phyloP scores from a whole-genome alignment of 2,888 invertebrate genomes.

The Pomacea canaliculata region DNA sequence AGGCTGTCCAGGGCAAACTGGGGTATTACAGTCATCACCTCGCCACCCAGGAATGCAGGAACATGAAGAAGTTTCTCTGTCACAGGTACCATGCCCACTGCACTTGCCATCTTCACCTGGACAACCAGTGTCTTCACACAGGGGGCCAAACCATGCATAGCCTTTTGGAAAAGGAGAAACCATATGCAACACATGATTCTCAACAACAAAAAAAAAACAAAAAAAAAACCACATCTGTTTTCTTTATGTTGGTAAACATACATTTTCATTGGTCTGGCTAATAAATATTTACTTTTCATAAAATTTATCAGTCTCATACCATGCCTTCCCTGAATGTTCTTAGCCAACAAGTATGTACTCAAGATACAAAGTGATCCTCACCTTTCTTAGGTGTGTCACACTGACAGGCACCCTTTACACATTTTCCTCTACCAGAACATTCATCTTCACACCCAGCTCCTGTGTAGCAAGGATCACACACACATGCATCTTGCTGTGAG shows the following conservation, averaged over 20 bases:
- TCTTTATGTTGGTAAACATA: too few species aligned
- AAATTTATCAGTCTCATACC: too few species aligned
- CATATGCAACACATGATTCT: too few species aligned
- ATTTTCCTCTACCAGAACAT: conserved; percentile 46
- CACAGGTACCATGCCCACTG: conserved; percentile 49
- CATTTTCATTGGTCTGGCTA: too few species aligned
- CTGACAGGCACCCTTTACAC: conserved; percentile 32
- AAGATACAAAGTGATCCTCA: conserved; percentile 8
- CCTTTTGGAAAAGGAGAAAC: conserved; percentile 33
- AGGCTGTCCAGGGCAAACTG: conserved; percentile 45
- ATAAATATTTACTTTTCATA: too few species aligned
- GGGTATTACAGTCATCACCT: conserved; percentile 44
- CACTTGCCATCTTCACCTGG: conserved; percentile 44
- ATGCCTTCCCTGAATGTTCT: too few species aligned
- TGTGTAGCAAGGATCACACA: conserved; percentile 50
- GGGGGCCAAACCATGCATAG: conserved; percentile 42
- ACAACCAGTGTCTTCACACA: conserved; percentile 49
- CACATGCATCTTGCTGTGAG: conserved; percentile 39
- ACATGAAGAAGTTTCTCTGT: conserved; percentile 37
- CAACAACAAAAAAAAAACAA: too few species aligned
- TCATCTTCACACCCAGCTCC: conserved; percentile 48
- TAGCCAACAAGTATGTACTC: neutral
- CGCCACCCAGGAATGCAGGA: conserved; percentile 50
- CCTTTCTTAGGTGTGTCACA: conserved; percentile 15
- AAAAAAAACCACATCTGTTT: too few species aligned